Base-by-base conservation (phyloP, 2,113 vertebrate species). In the Terrapene triunguis region DNA sequence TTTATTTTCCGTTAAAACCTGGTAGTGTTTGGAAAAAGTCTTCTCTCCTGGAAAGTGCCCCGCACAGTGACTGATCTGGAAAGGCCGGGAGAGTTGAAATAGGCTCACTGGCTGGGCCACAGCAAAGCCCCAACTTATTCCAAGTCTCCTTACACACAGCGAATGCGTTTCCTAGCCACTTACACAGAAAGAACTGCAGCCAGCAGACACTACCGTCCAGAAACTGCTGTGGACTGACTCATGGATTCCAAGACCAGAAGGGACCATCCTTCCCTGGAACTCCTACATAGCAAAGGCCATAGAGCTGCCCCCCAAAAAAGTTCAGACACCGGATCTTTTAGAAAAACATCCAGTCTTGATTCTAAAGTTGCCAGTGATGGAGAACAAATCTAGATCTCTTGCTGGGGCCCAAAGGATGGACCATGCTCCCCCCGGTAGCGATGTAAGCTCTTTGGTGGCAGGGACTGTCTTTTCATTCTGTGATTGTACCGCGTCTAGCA, bases 1-100 rank as follows among this genome's bases (percentile, higher is more conserved):
- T 86, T 94, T 12, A 93, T 88, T 96, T 95, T 69, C 93, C 65
- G 42, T 93, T 95, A 91, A 97, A 95, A 88, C 50, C 91, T 83
- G 42, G 32, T 59, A 96, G 81, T 42, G 55, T 97, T 94, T 95
- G 88, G 89, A 88, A 89, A 83, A 88, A 90, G 76, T 35, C 92
- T 88, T 95, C 87, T 91, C 65, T 93, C 5, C 87, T 94, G 93
- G 90, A 95, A 96, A 0, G 7, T 0, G 0, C 82, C 86, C 88
- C 95, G 85, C 1, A 0, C 76, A 0, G 0, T 13, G 47, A 92
- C 38, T 1, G 1, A 2, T 0, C 12, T 29, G 51, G 80, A 89
- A 94, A 35, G n/a, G 35, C 10, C 17, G 17, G 47, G 27, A 76
- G 22, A 35, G n/a, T 38, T 78, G n/a, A 48, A 53, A n/a, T 32